phyloP scores from a whole-genome alignment of 2,888 invertebrate species.

The Leptinotarsa tumamoca region DNA sequence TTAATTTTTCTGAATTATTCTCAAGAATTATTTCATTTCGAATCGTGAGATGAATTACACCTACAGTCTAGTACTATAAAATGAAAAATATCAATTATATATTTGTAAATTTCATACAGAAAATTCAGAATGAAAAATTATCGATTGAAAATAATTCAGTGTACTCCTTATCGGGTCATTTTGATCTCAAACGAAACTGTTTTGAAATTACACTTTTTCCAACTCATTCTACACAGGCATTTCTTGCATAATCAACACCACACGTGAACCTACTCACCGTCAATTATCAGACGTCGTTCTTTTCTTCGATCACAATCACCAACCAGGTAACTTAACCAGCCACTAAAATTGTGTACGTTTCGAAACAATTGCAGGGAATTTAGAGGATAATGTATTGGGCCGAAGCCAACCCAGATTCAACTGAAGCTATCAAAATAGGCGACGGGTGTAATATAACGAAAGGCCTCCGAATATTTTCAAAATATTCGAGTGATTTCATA shows the following conservation, averaged over 20 bases:
- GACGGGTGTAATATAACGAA: slow-evolving; percentile 18
- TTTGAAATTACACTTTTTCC: not conserved
- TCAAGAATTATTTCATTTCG: too few relatives aligned
- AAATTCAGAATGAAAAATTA: too few relatives aligned
- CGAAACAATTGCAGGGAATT: slow-evolving; percentile 39
- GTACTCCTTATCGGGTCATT: too few relatives aligned
- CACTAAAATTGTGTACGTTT: slow-evolving; percentile 35
- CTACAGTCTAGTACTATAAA: too few relatives aligned
- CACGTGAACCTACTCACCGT: slow-evolving; percentile 32
- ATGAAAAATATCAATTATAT: too few relatives aligned
- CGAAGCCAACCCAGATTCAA: slow-evolving; percentile 34
- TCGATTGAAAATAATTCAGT: not conserved
- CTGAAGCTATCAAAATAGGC: slow-evolving; percentile 37
- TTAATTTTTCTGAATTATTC: too few relatives aligned
- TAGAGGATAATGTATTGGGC: slow-evolving; percentile 40
- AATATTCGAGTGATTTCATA: slow-evolving; percentile 37
- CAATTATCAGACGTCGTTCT: slow-evolving; percentile 21
- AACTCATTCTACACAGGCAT: not conserved
- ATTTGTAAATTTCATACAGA: too few relatives aligned
- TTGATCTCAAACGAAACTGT: not conserved
- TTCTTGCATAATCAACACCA: not conserved
- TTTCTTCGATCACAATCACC: slow-evolving; percentile 20
- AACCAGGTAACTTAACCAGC: slow-evolving; percentile 35
- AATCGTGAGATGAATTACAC: too few relatives aligned
- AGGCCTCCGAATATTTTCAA: slow-evolving; percentile 23